Conservation (phyloP, 2,797 vertebrate genomes). For the Anabacerthia variegaticeps region DNA sequence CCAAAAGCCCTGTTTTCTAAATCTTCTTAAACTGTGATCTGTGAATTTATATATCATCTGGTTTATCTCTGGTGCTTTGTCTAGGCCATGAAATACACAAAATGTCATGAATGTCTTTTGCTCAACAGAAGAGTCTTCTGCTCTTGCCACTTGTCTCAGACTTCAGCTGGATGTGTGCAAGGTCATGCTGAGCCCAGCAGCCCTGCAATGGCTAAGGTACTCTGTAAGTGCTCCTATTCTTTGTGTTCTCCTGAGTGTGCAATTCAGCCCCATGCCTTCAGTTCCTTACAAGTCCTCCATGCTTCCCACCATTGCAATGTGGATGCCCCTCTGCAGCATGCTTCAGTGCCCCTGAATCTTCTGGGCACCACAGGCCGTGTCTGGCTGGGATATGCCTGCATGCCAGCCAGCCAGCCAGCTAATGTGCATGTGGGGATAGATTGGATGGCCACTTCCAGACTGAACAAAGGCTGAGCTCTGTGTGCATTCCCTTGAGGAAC, state of each 20-base stretch:
- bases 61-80: neutral
- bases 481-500: neutral
- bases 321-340: neutral
- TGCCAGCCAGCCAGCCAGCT: neutral
- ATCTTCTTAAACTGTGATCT: neutral
- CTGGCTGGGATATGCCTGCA: rapidly evolving
- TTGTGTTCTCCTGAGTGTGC: neutral
- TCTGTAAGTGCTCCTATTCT: neutral
- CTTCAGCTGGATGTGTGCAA: neutral
- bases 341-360: neutral
- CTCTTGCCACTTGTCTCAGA: neutral
- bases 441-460: neutral
- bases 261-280: neutral
- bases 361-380: neutral
- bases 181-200: rapidly evolving
- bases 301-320: neutral
- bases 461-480: neutral
- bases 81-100: neutral
- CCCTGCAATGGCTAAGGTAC: neutral
- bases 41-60: neutral
- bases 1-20: neutral
- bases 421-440: rapidly evolving
- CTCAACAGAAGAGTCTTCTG: neutral
- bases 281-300: neutral
- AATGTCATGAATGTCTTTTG: neutral